Percentiles rank a stretch among this genome's conserved stretches.
These are phyloP conservation scores for Marmota flaviventris DNA, from an alignment of 2,113 vertebrate genomes.

Conservation along the genomic window DNA sequence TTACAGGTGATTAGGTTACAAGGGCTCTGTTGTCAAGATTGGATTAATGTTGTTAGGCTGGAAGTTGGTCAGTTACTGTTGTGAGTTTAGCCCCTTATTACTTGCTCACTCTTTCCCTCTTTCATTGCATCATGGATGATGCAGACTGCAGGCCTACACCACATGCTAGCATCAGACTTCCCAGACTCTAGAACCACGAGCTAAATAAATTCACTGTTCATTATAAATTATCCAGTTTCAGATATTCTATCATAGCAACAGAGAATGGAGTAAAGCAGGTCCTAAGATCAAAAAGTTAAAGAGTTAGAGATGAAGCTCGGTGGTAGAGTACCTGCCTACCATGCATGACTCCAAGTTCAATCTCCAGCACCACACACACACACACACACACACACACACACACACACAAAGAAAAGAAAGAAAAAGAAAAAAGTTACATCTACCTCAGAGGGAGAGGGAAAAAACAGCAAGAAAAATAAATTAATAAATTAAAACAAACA, in stretches of 20 bases:
- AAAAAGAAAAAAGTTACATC: not conserved
- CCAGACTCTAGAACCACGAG: not conserved
- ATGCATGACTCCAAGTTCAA: too few relatives aligned
- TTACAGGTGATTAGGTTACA: not conserved
- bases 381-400: too few relatives aligned
- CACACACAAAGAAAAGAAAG: too few relatives aligned
- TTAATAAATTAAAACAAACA: not conserved
- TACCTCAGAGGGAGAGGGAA: conserved; percentile 11
- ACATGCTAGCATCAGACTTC: not conserved
- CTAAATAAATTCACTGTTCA: not conserved
- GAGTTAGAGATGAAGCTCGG: too few relatives aligned
- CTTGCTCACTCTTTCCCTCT: not conserved
- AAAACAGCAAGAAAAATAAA: conserved; percentile 32
- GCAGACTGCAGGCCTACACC: not conserved
- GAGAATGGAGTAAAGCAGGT: not conserved
- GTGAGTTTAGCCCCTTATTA: not conserved
- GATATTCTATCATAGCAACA: not conserved
- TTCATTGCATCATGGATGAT: not conserved
- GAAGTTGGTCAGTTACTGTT: not conserved
- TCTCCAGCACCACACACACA: too few relatives aligned
- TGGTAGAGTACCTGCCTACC: too few relatives aligned
- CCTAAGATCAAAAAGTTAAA: not conserved
- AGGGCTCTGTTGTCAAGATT: not conserved
- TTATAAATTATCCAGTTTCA: not conserved
- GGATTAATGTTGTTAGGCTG: not conserved